These are phyloP conservation scores for Sebastes fasciatus DNA, from an alignment of 2,113 vertebrate species.

Conservation along the genomic window DNA sequence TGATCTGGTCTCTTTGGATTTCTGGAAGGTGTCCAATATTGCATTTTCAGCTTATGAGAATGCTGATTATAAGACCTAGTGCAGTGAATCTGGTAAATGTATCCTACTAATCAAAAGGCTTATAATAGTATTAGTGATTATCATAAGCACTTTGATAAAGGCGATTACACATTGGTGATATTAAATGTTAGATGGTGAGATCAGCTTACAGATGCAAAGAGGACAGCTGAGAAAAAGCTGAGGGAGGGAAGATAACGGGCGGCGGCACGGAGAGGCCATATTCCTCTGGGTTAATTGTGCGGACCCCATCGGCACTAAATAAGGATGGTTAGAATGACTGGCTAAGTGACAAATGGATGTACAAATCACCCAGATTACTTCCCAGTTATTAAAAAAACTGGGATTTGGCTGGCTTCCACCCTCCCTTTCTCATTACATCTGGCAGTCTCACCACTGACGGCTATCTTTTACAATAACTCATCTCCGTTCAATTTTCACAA, in stretches of 20 bases:
- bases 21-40: neutral
- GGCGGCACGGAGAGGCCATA: slow-evolving; percentile 38
- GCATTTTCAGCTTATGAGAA: neutral
- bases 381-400: slow-evolving; percentile 69
- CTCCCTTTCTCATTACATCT: slow-evolving; percentile 44
- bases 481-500: slow-evolving; percentile 45
- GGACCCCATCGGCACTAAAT: slow-evolving; percentile 79
- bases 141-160: slow-evolving; percentile 67
- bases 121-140: slow-evolving; percentile 59
- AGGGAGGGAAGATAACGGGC: slow-evolving; percentile 55
- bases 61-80: neutral
- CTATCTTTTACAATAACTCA: slow-evolving; percentile 57
- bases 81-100: slow-evolving; percentile 14
- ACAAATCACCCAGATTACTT: slow-evolving; percentile 78
- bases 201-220: slow-evolving; percentile 64
- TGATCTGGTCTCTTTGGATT: neutral
- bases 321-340: slow-evolving; percentile 76
- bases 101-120: slow-evolving; percentile 30
- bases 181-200: slow-evolving; percentile 63
- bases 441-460: slow-evolving; percentile 51
- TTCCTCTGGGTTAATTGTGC: slow-evolving; percentile 79
- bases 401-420: slow-evolving; percentile 67
- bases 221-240: slow-evolving; percentile 49
- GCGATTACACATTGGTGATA: slow-evolving; percentile 58
- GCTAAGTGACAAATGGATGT: slow-evolving; percentile 77